Evolutionary conservation across 2,888 invertebrate genomes (phyloP).

Genomic region (Ophion slaviceki): DNA sequence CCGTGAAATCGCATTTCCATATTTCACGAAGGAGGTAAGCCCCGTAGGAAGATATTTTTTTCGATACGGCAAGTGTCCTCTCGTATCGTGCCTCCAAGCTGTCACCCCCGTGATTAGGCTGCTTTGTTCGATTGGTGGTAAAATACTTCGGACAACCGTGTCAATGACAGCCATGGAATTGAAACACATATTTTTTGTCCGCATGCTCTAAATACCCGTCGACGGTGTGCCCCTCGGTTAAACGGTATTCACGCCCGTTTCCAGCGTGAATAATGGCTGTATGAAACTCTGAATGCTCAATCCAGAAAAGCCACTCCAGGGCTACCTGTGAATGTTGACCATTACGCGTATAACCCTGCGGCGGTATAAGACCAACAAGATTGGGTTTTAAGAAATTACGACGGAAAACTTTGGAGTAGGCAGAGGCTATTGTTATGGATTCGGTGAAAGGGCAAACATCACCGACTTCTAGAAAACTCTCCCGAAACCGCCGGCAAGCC

Average conservation of each 20-base stretch:
- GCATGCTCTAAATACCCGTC: slow-evolving; percentile 40
- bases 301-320: slow-evolving; percentile 36
- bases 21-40: too few relatives aligned
- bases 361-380: slow-evolving; percentile 40
- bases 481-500: slow-evolving; percentile 46
- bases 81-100: too few relatives aligned
- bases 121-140: too few relatives aligned
- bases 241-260: slow-evolving; percentile 4
- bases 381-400: slow-evolving; percentile 38
- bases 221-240: slow-evolving; percentile 17
- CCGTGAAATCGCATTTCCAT: too few relatives aligned
- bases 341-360: slow-evolving; percentile 23
- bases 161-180: slow-evolving; percentile 60
- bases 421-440: slow-evolving; percentile 55
- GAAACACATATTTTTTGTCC: slow-evolving; percentile 14
- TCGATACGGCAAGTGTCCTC: too few relatives aligned
- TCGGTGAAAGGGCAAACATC: slow-evolving; percentile 72
- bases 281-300: slow-evolving; percentile 14
- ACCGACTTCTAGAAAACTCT: slow-evolving; percentile 62
- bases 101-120: too few relatives aligned
- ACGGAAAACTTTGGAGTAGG: slow-evolving; percentile 43
- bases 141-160: slow-evolving; percentile 42
- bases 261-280: slow-evolving; percentile 38
- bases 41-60: too few relatives aligned
- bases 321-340: slow-evolving; percentile 46